These are phyloP conservation scores for Eupithecia insigniata DNA, from an alignment of 2,888 invertebrate genomes.

Conservation along the genomic window DNA sequence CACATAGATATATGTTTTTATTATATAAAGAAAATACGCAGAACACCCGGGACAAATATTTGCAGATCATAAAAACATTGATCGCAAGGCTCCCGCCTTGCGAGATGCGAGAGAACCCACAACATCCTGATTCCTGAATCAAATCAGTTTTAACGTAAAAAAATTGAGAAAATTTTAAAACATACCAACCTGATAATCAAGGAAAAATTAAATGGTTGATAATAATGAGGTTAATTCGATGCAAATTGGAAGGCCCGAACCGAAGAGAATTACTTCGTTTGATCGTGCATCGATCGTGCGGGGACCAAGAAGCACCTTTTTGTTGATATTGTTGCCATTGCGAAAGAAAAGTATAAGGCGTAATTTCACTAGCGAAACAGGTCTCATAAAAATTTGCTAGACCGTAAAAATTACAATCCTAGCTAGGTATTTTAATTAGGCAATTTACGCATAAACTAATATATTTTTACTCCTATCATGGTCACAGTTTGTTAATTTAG, in stretches of 20 bases:
- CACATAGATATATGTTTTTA: too few relatives aligned
- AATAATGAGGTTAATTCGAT: neutral
- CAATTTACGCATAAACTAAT: slow-evolving; percentile 55
- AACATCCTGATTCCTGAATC: too few relatives aligned
- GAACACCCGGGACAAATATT: too few relatives aligned
- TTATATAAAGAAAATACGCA: too few relatives aligned
- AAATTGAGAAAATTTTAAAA: too few relatives aligned
- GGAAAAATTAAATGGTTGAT: too few relatives aligned
- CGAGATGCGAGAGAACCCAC: too few relatives aligned
- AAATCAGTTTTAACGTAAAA: too few relatives aligned
- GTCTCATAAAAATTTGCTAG: neutral
- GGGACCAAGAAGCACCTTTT: neutral
- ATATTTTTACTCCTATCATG: slow-evolving; percentile 52
- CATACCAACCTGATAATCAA: too few relatives aligned
- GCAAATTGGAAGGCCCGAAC: neutral
- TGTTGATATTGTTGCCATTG: neutral
- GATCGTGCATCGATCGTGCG: neutral
- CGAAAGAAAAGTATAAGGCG: neutral
- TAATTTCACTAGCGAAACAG: neutral
- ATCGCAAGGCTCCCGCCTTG: too few relatives aligned
- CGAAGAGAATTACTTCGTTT: neutral
- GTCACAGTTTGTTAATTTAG: slow-evolving; percentile 79
- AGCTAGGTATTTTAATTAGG: slow-evolving; percentile 54
- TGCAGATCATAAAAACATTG: too few relatives aligned
- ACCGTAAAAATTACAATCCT: slow-evolving; percentile 33